Evolutionary conservation across 2,113 vertebrate species (phyloP).

Genomic region (Phycodurus eques): DNA sequence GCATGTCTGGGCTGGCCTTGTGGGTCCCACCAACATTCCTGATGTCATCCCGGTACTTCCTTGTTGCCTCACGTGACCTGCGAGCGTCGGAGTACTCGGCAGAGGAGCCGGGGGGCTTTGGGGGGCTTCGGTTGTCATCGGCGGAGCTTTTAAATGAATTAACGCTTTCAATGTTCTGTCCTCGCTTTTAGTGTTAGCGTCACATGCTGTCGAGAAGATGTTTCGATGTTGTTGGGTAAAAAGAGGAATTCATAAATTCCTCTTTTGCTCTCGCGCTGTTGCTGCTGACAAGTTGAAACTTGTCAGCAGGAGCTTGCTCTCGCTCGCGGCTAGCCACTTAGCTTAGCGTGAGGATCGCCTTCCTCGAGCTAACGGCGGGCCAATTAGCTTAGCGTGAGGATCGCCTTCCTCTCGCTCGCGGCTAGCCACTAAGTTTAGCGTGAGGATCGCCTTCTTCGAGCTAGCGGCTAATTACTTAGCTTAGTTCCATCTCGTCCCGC

Average conservation of each 20-base stretch:
- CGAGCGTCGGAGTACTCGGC: conserved; percentile 23
- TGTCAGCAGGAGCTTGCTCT: neutral
- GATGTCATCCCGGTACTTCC: conserved; percentile 42
- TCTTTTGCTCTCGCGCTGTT: neutral
- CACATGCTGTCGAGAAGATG: neutral
- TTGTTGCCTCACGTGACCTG: conserved; percentile 40
- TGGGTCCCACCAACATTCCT: conserved; percentile 53
- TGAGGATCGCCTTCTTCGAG: too few species aligned
- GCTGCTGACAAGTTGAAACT: neutral
- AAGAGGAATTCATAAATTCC: neutral
- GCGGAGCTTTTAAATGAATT: neutral
- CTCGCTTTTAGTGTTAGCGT: neutral
- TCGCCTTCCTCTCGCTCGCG: too few species aligned
- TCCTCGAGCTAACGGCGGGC: neutral
- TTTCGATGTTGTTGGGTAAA: neutral
- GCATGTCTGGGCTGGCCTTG: conserved; percentile 71
- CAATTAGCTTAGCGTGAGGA: neutral
- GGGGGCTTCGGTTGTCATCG: neutral
- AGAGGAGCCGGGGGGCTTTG: neutral
- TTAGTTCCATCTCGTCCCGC: neutral
- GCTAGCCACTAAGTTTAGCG: too few species aligned
- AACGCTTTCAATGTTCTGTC: neutral
- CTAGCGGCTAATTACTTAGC: neutral
- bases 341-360: neutral
- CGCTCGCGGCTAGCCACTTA: neutral